Evolutionary conservation across 2,797 vertebrate species (phyloP), one percentile per base, ranked within the genome.

Genomic region (Nasua narica): DNA sequence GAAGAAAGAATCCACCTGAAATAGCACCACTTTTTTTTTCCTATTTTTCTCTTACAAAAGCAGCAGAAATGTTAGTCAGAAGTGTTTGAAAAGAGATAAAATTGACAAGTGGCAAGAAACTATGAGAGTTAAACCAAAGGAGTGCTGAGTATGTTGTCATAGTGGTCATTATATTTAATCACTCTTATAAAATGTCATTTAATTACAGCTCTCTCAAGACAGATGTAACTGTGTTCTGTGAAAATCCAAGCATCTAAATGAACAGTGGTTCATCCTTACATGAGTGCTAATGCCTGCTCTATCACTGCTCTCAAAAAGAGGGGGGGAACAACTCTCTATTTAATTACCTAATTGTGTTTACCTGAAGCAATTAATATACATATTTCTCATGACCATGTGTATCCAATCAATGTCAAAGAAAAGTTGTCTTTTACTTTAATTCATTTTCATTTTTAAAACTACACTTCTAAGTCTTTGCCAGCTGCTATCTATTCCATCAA

Each of bases 131-230:
- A 79, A 92, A 58, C 13, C 7, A 91, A 40, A 92, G 32, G 56
- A 77, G 4, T 74, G 48, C 3, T 15, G 21, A 95, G 21, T 32
- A 79, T 81, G 27, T 62, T 91, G 78, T 67, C 7, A 67, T 72
- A 92, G 23, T 50, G 3, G 52, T 37, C 54, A 72, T 65, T 90
- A 60, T 81, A 91, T 95, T 65, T 96, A 93, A 97, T 78, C 83
- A 83, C 7, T 35, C n/a, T 91, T 94, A 70, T 79, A 87, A 72
- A 76, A 16, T 72, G 2, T 72, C 65, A 19, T 56, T 97, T 72
- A 74, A 95, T 87, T 88, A 56, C 35, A 95, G 54, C 54, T 94
- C 50, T 56, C 58, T 84, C n/a, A 72, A 87, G 43, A 81, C 32
- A 90, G 40, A 52, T 81, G 9, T 52, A 93, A 87, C 62, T 79